Base-by-base conservation (phyloP, 2,113 vertebrate genomes). In the Antennarius striatus region DNA sequence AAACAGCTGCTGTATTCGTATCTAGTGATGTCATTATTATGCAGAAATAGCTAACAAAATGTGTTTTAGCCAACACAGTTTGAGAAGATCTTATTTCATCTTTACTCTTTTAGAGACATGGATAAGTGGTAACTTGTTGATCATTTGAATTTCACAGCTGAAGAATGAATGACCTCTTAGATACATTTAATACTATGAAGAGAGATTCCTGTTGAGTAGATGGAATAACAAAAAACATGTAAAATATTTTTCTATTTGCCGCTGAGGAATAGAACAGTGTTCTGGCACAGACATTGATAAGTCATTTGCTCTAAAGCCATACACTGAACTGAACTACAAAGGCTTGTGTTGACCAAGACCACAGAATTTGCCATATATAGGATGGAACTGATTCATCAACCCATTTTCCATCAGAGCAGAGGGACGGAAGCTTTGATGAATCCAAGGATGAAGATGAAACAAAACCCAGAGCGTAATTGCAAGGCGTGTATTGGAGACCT, bases 311-410 rank as follows among this genome's bases (percentile, higher is more conserved):
- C 17, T 45, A 67, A 36, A 57, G 29, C 56, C 42, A n/a, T 46
- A 30, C 49, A 47, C 47, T 47, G 56, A 78, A 47, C 47, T 47
- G 56, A 78, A 82, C 73, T 83, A 76, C 60, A 86, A 84, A 60
- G 56, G 68, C 56, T 47, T 51, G 52, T 13, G 14, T 28, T 65
- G 57, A 78, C 84, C 73, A 68, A 74, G 54, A 55, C 79, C 80
- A 72, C 75, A 71, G 46, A 68, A 52, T 67, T 22, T 17, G 57
- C 77, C 64, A 81, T 74, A 55, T 56, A 40, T 28, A 76, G 76
- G 76, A 57, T 63, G 69, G 80, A 81, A 82, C 68, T 43, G 79
- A 75, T 71, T 80, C 67, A 80, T 71, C 64, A 56, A 69, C 46
- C 60, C 45, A n/a, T 49, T 49, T 65, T 45, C 42, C 52, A 67